Percentiles rank a stretch among this genome's conserved stretches.
phyloP scores from a whole-genome alignment of 2,888 invertebrate genomes.

The Chirona hameri region DNA sequence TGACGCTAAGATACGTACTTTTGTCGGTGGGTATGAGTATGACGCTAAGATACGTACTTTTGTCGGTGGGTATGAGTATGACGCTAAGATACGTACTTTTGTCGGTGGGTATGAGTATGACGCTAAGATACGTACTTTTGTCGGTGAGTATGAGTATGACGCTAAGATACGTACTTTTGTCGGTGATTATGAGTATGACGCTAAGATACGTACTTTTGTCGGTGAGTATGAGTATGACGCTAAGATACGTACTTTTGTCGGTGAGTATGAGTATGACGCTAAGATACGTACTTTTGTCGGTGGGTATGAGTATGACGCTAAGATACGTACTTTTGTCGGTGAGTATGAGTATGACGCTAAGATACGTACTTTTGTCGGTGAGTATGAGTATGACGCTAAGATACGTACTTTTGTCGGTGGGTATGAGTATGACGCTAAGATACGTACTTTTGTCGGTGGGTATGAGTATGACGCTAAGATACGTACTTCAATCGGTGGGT shows the following conservation, averaged over 20 bases:
- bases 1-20: constrained; percentile 32
- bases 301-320: background rate
- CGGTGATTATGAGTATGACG: constrained; percentile 91
- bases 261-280: constrained; percentile 93
- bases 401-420: constrained; percentile 69
- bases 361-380: background rate
- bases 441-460: background rate
- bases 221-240: background rate
- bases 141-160: background rate
- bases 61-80: background rate
- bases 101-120: constrained; percentile 94
- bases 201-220: constrained; percentile 48
- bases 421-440: constrained; percentile 91
- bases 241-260: constrained; percentile 59
- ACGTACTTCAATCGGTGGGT: constrained; percentile 71
- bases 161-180: constrained; percentile 55
- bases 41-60: constrained; percentile 58
- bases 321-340: constrained; percentile 67
- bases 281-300: background rate
- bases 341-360: constrained; percentile 90
- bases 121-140: constrained; percentile 51
- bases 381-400: background rate
- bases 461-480: background rate
- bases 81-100: constrained; percentile 49
- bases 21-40: constrained; percentile 95